Percentiles rank a stretch among this genome's conserved stretches.
phyloP scores from a whole-genome alignment of 2,797 vertebrate genomes.

The Crenichthys baileyi region DNA sequence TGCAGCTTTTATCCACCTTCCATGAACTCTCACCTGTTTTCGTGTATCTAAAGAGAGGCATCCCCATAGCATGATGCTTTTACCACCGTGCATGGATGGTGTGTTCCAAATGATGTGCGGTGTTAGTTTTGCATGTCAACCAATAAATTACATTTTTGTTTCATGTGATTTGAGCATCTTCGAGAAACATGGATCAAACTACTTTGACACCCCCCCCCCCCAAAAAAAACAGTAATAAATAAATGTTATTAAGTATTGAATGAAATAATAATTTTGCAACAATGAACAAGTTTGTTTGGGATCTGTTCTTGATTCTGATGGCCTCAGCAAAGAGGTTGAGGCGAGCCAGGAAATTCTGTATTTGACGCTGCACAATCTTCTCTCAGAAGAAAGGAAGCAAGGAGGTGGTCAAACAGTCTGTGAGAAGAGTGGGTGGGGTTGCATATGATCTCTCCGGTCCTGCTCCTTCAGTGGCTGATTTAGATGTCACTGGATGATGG shows the following conservation, averaged over 20 bases:
- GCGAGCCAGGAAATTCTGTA: neutral
- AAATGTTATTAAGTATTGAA: neutral
- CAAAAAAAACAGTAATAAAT: neutral
- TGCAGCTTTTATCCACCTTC: neutral
- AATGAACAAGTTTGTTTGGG: neutral
- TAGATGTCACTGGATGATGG: neutral
- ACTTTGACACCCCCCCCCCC: no score
- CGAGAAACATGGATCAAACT: neutral
- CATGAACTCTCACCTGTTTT: neutral
- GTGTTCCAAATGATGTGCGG: no score
- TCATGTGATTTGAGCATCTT: neutral
- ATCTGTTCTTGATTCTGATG: neutral
- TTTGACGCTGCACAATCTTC: neutral
- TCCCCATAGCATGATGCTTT: neutral
- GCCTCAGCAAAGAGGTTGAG: neutral
- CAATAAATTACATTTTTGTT: neutral
- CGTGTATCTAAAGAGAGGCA: neutral
- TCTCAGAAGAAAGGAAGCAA: neutral
- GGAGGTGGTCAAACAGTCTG: neutral
- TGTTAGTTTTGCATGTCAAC: no score
- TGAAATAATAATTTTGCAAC: neutral
- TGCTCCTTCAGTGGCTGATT: neutral
- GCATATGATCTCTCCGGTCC: neutral
- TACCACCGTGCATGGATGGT: no score
- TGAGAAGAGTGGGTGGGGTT: neutral